phyloP scores from a whole-genome alignment of 1,140 invertebrate species.

The Leptopilina boulardi region DNA sequence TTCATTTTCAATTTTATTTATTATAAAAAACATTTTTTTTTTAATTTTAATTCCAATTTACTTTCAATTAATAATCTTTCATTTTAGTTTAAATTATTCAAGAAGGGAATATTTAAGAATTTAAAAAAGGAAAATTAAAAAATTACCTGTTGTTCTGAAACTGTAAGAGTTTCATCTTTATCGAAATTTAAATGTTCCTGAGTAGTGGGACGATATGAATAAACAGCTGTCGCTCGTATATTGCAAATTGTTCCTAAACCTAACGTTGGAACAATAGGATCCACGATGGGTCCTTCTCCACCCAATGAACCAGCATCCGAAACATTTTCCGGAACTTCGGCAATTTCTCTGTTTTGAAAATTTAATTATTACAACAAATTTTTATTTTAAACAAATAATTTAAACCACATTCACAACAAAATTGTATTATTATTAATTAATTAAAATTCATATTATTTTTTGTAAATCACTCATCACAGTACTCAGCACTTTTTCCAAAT shows the following conservation, averaged over 20 bases:
- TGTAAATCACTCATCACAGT: too few relatives aligned
- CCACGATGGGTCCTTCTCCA: constrained; percentile 67
- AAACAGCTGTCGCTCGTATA: constrained; percentile 78
- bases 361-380: constrained; percentile 26
- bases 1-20: not conserved
- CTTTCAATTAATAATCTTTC: too few relatives aligned
- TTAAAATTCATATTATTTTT: too few relatives aligned
- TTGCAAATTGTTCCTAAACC: constrained; percentile 72
- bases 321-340: constrained; percentile 84
- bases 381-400: constrained; percentile 28
- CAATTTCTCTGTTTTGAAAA: constrained; percentile 78
- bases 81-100: too few relatives aligned
- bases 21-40: not conserved
- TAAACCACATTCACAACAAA: too few relatives aligned
- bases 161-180: constrained; percentile 81
- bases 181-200: constrained; percentile 82
- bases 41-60: too few relatives aligned
- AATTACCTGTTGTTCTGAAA: constrained; percentile 80
- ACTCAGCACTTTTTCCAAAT: too few relatives aligned
- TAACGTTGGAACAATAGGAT: constrained; percentile 65
- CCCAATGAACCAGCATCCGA: constrained; percentile 76
- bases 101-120: not conserved
- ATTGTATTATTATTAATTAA: too few relatives aligned
- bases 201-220: constrained; percentile 82
- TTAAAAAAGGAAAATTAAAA: not conserved